Percentiles rank a stretch among this genome's conserved stretches.
phyloP scores from a whole-genome alignment of 1,140 invertebrate genomes.

The Arion vulgaris region DNA sequence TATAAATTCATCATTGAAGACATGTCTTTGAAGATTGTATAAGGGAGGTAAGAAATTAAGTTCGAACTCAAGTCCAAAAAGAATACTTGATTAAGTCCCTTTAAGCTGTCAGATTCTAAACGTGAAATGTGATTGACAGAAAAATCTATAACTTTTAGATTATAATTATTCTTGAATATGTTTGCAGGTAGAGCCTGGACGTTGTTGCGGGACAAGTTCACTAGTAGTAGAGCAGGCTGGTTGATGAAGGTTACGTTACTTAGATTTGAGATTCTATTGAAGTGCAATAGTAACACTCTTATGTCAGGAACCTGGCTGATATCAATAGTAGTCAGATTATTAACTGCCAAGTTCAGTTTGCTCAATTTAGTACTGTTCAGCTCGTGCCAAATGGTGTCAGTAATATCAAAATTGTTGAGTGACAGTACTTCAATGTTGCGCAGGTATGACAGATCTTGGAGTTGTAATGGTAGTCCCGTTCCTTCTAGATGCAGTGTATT shows the following conservation, averaged over 20 bases:
- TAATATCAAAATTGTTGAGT: conserved; percentile 3
- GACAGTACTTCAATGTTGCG: not conserved
- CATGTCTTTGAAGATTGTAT: not conserved
- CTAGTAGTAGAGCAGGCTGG: not conserved
- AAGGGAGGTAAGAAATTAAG: not conserved
- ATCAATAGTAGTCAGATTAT: conserved; percentile 3
- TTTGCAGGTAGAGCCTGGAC: not conserved
- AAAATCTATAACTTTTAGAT: not conserved
- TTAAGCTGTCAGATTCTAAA: not conserved
- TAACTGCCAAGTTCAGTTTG: conserved; percentile 2
- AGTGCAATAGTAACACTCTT: not conserved
- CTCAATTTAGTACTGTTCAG: not conserved
- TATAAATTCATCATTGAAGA: not conserved
- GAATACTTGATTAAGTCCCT: not conserved
- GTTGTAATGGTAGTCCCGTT: not conserved
- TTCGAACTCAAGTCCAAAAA: conserved; percentile 10
- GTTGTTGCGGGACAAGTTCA: not conserved
- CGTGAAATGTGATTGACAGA: not conserved
- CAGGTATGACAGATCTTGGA: not conserved
- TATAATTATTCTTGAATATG: not conserved
- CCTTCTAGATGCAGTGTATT: conserved; percentile 6
- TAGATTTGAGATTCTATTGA: not conserved
- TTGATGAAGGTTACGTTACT: not conserved
- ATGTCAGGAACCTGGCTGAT: not conserved
- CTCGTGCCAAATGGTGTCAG: not conserved